Conservation (phyloP, 2,113 vertebrate species). For the Aleadryas rufinucha region DNA sequence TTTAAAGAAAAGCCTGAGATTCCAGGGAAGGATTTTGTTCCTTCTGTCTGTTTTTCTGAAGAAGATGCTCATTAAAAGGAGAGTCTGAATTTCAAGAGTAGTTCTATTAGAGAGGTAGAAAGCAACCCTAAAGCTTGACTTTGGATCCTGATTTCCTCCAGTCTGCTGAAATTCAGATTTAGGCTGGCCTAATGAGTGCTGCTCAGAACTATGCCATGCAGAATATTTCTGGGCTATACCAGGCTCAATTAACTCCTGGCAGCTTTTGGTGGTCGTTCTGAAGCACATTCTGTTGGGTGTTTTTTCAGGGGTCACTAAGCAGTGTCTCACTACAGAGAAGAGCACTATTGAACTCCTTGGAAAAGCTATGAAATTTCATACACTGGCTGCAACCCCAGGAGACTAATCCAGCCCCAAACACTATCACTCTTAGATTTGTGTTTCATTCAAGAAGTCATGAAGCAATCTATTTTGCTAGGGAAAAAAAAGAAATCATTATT, state of each 20-base stretch:
- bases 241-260: neutral
- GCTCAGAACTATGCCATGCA: neutral
- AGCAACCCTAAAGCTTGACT: neutral
- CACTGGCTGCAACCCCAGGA: constrained; percentile 17
- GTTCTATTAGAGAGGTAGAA: neutral
- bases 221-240: neutral
- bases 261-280: neutral
- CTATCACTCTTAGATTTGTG: constrained; percentile 48
- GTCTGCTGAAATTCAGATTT: neutral
- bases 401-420: constrained; percentile 25
- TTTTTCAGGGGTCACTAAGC: constrained; percentile 18
- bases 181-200: neutral
- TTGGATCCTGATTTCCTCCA: neutral
- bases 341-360: constrained; percentile 4
- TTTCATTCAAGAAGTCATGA: constrained; percentile 55
- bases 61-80: neutral
- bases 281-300: neutral
- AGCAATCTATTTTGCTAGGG: constrained; percentile 38
- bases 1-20: neutral
- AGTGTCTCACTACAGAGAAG: neutral
- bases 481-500: constrained; percentile 1
- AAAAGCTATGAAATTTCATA: constrained; percentile 61
- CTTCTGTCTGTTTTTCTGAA: neutral
- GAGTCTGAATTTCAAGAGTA: neutral
- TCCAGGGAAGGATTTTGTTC: neutral